Percentiles rank a stretch among this genome's conserved stretches.
Evolutionary conservation across 1,140 invertebrate genomes (phyloP).

Genomic region (Drosophila tropicalis): DNA sequence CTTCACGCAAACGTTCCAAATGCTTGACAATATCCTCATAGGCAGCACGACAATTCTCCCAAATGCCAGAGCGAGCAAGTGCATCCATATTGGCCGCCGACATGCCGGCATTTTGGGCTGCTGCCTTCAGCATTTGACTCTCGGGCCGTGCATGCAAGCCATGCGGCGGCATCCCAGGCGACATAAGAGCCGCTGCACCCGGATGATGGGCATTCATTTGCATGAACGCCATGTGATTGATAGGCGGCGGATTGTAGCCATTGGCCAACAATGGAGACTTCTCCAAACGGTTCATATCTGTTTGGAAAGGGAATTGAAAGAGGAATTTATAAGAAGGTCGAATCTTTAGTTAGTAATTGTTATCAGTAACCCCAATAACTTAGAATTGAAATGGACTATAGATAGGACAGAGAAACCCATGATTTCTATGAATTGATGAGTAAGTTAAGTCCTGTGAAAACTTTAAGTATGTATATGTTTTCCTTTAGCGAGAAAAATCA

Average conservation of each 20-base stretch:
- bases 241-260: constrained; percentile 96
- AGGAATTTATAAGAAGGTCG: constrained; percentile 35
- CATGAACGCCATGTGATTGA: constrained; percentile 95
- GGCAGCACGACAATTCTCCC: constrained; percentile 96
- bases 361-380: no score
- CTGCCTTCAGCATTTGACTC: constrained; percentile 89
- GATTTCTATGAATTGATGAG: no score
- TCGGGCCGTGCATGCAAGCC: constrained; percentile 88
- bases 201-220: constrained; percentile 89
- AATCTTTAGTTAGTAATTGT: background rate
- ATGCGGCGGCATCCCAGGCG: constrained; percentile 93
- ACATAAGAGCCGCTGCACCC: constrained; percentile 90
- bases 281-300: constrained; percentile 93
- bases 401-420: no score
- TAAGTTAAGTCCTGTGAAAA: no score
- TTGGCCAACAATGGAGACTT: constrained; percentile 96
- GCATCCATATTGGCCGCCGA: constrained; percentile 92
- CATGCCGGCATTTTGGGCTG: constrained; percentile 86
- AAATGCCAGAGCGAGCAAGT: constrained; percentile 94
- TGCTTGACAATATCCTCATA: constrained; percentile 97
- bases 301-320: constrained; percentile 61
- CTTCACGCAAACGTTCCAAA: constrained; percentile 94
- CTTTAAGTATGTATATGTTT: no score
- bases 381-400: no score
- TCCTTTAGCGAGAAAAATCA: no score